A percentile compares a stretch with the other conserved stretches of the same genome.
These are phyloP conservation scores for Strigops habroptila DNA, from an alignment of 2,113 vertebrate species.

Conservation along the genomic window DNA sequence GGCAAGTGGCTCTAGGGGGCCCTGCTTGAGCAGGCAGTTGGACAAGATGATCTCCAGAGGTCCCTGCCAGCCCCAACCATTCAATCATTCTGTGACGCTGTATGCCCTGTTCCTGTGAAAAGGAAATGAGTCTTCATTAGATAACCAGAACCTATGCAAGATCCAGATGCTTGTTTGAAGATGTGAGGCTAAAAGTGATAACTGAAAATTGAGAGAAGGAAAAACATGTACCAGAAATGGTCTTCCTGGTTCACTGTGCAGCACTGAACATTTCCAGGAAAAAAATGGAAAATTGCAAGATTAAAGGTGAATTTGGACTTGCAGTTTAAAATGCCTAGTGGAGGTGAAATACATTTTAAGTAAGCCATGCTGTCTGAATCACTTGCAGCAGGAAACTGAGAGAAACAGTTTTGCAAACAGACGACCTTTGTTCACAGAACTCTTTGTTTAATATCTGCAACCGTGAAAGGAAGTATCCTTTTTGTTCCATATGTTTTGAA, in stretches of 20 bases:
- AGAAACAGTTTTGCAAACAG: background rate
- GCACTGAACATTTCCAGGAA: background rate
- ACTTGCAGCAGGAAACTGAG: background rate
- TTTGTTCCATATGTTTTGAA: background rate
- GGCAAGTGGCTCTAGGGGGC: background rate
- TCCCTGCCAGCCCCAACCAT: background rate
- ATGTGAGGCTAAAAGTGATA: background rate
- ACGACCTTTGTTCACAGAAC: background rate
- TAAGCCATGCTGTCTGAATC: background rate
- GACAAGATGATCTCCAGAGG: background rate
- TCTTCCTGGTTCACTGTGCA: background rate
- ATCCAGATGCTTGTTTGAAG: background rate
- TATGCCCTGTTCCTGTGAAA: background rate
- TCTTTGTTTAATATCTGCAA: background rate
- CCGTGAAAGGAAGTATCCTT: background rate
- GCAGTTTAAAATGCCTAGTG: background rate
- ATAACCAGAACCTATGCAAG: background rate
- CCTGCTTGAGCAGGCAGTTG: background rate
- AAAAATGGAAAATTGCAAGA: background rate
- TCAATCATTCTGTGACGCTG: background rate
- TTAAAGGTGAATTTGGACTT: background rate
- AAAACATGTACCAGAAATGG: background rate
- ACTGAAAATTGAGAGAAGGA: background rate
- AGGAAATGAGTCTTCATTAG: background rate
- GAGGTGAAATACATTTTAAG: background rate